These are phyloP conservation scores for Triops longicaudatus DNA, from an alignment of 1,140 invertebrate species.

Conservation along the genomic window DNA sequence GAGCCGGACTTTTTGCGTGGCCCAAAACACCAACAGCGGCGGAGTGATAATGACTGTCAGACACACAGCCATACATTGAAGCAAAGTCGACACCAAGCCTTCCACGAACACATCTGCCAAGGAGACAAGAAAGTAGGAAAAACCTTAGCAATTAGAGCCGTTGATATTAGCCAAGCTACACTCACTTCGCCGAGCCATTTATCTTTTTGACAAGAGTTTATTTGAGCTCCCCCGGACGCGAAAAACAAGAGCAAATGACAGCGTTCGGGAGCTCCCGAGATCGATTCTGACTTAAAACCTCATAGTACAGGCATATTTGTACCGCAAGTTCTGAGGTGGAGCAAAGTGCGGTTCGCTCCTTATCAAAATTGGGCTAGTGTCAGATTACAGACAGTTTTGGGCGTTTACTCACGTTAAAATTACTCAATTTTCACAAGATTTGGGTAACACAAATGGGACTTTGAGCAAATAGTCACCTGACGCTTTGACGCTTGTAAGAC, in stretches of 20 bases:
- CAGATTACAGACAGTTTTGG: too few relatives aligned
- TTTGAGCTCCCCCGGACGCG: not conserved
- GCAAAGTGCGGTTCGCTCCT: too few relatives aligned
- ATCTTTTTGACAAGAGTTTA: not conserved
- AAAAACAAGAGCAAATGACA: not conserved
- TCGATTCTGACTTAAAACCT: too few relatives aligned
- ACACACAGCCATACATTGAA: constrained; percentile 8
- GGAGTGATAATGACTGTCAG: constrained; percentile 11
- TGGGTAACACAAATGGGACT: too few relatives aligned
- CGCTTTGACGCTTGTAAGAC: too few relatives aligned
- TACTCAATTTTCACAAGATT: too few relatives aligned
- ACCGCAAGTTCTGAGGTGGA: too few relatives aligned
- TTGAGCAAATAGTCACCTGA: too few relatives aligned
- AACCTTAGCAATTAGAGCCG: not conserved
- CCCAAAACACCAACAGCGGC: not conserved
- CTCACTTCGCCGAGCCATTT: not conserved
- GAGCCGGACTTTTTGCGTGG: not conserved
- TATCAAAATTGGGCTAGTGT: too few relatives aligned
- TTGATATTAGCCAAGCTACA: not conserved
- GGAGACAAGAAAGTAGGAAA: not conserved
- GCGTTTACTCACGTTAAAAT: too few relatives aligned
- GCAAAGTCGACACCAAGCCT: not conserved
- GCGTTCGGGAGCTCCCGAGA: not conserved
- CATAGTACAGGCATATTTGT: too few relatives aligned
- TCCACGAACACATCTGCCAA: not conserved